These are phyloP conservation scores for Drosophila helvetica DNA, from an alignment of 2,888 invertebrate species.

Conservation along the genomic window DNA sequence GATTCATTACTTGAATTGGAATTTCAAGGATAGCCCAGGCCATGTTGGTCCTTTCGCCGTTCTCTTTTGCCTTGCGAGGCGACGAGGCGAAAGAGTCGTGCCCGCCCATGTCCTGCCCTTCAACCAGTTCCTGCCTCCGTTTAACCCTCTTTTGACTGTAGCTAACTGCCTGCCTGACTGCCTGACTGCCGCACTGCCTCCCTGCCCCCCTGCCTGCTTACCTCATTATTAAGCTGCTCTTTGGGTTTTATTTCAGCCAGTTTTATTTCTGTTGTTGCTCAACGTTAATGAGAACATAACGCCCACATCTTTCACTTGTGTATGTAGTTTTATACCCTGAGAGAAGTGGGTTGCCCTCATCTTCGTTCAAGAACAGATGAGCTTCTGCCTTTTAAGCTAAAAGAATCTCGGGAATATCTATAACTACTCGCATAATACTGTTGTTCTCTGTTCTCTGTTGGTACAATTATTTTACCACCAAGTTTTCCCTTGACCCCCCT, in stretches of 20 bases:
- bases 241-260: constrained; percentile 8
- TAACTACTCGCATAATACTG: background rate
- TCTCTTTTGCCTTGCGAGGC: constrained; percentile 4
- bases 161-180: constrained; percentile 14
- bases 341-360: background rate
- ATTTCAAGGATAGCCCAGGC: constrained; percentile 32
- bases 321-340: constrained; percentile 15
- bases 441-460: too few relatives aligned
- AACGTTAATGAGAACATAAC: constrained; percentile 38
- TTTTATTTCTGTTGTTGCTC: constrained; percentile 32
- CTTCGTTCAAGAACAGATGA: background rate
- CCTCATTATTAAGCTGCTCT: constrained; percentile 35
- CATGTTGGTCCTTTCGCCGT: background rate
- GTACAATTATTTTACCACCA: background rate
- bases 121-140: constrained; percentile 17
- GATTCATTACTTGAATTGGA: background rate
- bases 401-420: background rate
- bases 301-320: constrained; percentile 38
- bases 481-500: background rate
- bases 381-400: background rate
- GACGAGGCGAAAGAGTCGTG: background rate
- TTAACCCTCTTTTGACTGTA: constrained; percentile 32
- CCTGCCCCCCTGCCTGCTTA: constrained; percentile 1
- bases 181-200: background rate
- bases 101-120: constrained; percentile 20